Evolutionary conservation across 92 coral and sea anemone genomes (phyloP).

Genomic region (Parazoanthus darwini): DNA sequence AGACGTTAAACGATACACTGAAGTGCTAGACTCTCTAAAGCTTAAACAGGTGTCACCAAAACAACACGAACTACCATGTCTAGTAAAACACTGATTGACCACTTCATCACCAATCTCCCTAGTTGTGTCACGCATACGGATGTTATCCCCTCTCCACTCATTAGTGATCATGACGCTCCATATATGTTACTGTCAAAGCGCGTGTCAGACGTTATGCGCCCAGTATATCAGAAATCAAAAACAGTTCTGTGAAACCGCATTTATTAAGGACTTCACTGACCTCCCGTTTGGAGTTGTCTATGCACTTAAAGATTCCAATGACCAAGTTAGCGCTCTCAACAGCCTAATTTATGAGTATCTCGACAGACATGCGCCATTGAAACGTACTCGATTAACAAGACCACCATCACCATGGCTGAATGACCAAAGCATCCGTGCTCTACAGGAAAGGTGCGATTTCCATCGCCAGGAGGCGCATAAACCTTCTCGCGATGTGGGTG

Average conservation of each 20-base stretch:
- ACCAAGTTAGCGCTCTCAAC: not conserved
- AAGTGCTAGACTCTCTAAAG: constrained; percentile 48
- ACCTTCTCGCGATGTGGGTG: not conserved
- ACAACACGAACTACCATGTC: constrained; percentile 29
- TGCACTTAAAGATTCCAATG: not conserved
- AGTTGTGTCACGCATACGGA: not conserved
- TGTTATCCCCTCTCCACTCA: not conserved
- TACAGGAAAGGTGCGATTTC: not conserved
- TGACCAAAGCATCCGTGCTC: not conserved
- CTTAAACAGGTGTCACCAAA: constrained; percentile 47
- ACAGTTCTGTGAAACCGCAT: constrained; percentile 6
- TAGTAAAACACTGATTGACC: constrained; percentile 44
- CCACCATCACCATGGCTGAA: constrained; percentile 1
- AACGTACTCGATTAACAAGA: constrained; percentile 4
- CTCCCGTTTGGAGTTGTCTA: not conserved
- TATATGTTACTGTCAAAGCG: not conserved
- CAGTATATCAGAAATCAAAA: not conserved
- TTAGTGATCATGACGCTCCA: constrained; percentile 1
- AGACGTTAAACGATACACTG: constrained; percentile 39
- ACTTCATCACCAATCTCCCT: constrained; percentile 37
- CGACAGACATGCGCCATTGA: constrained; percentile 10
- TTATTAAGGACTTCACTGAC: not conserved
- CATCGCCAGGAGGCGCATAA: constrained; percentile 26
- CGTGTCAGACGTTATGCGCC: not conserved
- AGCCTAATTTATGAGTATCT: not conserved